Evolutionary conservation across 1,140 invertebrate species (phyloP), one percentile per base, ranked within the genome.

Genomic region (Cephus cinctus): DNA sequence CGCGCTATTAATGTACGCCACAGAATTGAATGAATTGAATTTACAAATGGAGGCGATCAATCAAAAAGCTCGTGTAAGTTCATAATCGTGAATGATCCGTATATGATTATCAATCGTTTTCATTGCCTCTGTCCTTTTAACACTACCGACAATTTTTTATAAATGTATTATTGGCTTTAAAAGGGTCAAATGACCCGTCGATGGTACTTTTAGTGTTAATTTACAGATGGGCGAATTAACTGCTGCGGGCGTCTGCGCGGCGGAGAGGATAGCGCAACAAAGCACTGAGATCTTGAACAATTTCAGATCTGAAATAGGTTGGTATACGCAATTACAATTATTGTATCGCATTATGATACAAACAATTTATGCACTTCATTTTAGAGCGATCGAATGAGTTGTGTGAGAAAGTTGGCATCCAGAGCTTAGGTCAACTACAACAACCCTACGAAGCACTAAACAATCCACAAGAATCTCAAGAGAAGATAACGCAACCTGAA

Each of bases 51-150:
- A 78, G 39, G 34, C 57, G 14, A 71, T 85, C 31, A 74, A 79
- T 52, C 75, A 80, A 36, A 77, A 76, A 50, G 78, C 78, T 60
- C 78, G 70, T 61, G 54, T 72, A 69, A 55, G 59, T 78, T 16
- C 23, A 40, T 43, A 8, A 16, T 38, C 21, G n/a, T n/a, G n/a
- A n/a, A n/a, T n/a, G n/a, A n/a, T n/a, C n/a, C n/a, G n/a, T n/a
- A n/a, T n/a, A n/a, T n/a, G n/a, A n/a, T n/a, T 25, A 15, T 25
- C 6, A 22, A 31, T 16, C 40, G 21, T 35, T 36, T 23, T 31
- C 21, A 21, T 3, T 20, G 31, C 39, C 8, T 19, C 43, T 45
- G 23, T 27, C n/a, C 22, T 27, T 44, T 52, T 52, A 12, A 52
- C 19, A 30, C 31, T 38, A 11, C 31, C 14, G 35, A 15, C 25